Evolutionary conservation across 2,888 invertebrate species (phyloP), one percentile per base, ranked within the genome.

Genomic region (Drosophila helvetica): DNA sequence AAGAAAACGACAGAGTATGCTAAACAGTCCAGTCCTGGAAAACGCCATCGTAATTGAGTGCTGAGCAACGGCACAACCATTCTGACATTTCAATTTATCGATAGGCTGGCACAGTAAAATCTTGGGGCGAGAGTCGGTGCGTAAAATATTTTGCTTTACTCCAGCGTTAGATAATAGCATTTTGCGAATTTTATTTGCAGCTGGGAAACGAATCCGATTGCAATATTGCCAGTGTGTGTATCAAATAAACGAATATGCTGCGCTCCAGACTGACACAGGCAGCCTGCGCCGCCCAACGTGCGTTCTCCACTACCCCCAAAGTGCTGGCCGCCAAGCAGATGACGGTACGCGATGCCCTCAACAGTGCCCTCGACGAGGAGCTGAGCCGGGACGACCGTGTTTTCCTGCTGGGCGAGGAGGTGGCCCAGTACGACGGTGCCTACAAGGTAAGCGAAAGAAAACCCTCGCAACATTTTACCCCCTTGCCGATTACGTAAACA

Each of bases 391-490:
- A 99, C 91, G 98, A 98, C 38, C 94, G 94, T 69, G 98, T 98
- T 0, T 98, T 98, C 91, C 90, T 98, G 47, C 88, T 99, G 74
- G 99, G 99, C 46, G 99, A 99, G 92, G 99, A 99, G 93, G 99
- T 99, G 1, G 99, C 99, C n/a, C 95, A 96, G 92, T 99, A 99
- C 90, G 99, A 99, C 91, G 99, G 99, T 74, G 98, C 99, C 54
- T 99, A 99, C 91, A 97, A 99, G 96, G 96, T 99, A 30, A 96
- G 75, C 15, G 22, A 27, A 63, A 53, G 63, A 74, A 15, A 27
- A 15, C 38, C 38, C n/a, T 38, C n/a, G 38, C 38, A 38, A 38
- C 43, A 55, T 54, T 66, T 66, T 66, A 17, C 27, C 27, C 65
- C 64, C 52, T 57, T 51, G 60, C 67, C 67, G 85, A 82, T 90